These are phyloP conservation scores for Philopedon plagiatum DNA, from an alignment of 2,888 invertebrate genomes.

Conservation along the genomic window DNA sequence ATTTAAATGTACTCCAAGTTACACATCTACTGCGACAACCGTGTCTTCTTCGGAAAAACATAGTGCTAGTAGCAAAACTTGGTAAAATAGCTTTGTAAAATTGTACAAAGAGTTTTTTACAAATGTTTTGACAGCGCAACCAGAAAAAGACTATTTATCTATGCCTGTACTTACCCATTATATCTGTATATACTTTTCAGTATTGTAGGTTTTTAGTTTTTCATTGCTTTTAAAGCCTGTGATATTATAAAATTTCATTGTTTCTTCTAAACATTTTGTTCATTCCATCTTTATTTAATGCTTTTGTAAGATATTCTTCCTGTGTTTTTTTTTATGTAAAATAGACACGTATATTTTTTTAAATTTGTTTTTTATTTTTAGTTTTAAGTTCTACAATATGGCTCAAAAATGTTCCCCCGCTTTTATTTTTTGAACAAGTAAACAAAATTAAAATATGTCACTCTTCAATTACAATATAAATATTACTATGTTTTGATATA, in stretches of 20 bases:
- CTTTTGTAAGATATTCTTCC: slow-evolving; percentile 11
- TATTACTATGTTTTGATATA: too few species aligned
- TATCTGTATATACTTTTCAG: slow-evolving; percentile 1
- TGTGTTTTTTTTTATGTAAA: neutral
- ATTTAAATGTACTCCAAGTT: neutral
- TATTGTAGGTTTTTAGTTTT: slow-evolving; percentile 1
- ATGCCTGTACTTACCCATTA: neutral
- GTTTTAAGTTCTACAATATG: too few species aligned
- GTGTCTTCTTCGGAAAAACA: neutral
- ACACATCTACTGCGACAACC: neutral
- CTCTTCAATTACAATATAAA: too few species aligned
- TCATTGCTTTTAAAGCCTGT: slow-evolving; percentile 16
- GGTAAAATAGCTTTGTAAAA: slow-evolving; percentile 41
- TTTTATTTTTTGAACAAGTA: too few species aligned
- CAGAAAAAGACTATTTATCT: slow-evolving; percentile 1
- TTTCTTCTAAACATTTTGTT: neutral
- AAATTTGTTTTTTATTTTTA: neutral
- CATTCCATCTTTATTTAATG: slow-evolving; percentile 7
- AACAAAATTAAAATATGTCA: too few species aligned
- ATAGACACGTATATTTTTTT: slow-evolving; percentile 4
- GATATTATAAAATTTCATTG: slow-evolving; percentile 14
- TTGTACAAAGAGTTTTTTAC: slow-evolving; percentile 39
- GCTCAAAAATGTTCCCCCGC: too few species aligned
- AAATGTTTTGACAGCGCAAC: slow-evolving; percentile 25
- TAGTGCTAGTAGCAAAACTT: slow-evolving; percentile 32